phyloP scores from a whole-genome alignment of 2,113 vertebrate species.

The Vulpes vulpes region DNA sequence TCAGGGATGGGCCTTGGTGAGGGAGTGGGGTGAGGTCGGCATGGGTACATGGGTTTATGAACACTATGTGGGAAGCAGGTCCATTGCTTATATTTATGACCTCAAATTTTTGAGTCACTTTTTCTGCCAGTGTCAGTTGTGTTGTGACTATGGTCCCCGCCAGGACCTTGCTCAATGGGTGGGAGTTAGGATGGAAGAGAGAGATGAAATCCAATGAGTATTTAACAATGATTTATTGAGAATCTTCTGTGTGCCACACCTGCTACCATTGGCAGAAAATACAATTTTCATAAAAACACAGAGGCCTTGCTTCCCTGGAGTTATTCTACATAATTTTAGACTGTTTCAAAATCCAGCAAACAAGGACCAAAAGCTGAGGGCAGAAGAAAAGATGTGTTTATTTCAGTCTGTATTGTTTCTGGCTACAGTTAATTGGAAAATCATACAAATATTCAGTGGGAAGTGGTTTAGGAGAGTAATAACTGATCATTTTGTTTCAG shows the following conservation, averaged over 20 bases:
- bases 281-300: background rate
- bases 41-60: accelerated
- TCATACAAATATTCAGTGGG: background rate
- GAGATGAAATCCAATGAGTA: background rate
- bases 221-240: background rate
- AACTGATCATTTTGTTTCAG: background rate
- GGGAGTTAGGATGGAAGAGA: background rate
- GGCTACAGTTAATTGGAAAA: background rate
- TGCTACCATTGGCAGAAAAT: background rate
- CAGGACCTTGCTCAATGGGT: no score
- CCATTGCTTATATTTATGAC: background rate
- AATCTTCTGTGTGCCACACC: background rate
- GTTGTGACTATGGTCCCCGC: accelerated
- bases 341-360: background rate
- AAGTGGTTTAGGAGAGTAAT: background rate
- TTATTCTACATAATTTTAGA: background rate
- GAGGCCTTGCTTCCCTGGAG: background rate
- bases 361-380: background rate
- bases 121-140: background rate
- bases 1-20: background rate
- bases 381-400: background rate
- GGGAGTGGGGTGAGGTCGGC: accelerated
- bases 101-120: background rate
- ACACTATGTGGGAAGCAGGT: background rate
- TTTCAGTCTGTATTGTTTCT: background rate